Evolutionary conservation across 2,888 invertebrate genomes (phyloP).

Genomic region (Ceriagrion tenellum): DNA sequence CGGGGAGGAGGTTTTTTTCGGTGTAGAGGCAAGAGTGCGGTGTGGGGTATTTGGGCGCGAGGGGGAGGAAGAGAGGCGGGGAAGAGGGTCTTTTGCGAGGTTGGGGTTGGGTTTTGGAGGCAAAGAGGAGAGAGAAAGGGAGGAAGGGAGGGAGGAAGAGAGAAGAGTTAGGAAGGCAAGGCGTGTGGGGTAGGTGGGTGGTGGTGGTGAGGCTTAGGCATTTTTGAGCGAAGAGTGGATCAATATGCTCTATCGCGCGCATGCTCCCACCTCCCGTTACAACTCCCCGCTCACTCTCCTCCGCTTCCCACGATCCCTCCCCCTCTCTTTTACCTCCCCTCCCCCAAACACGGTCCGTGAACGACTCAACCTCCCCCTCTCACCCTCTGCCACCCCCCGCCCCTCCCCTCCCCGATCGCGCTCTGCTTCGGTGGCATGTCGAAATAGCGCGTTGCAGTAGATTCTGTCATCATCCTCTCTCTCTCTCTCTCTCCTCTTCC

Average conservation of each 20-base stretch:
- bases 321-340: neutral
- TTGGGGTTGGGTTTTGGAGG: neutral
- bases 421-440: neutral
- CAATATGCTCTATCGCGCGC: conserved; percentile 20
- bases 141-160: neutral
- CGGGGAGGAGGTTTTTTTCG: neutral
- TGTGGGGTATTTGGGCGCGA: neutral
- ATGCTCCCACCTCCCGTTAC: neutral
- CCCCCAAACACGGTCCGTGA: no score
- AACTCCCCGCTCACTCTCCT: neutral
- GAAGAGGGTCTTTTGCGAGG: neutral
- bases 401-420: neutral
- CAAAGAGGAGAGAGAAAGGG: neutral
- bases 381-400: no score
- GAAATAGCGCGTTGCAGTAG: neutral
- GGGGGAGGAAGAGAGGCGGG: neutral
- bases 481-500: neutral
- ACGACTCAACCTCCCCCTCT: no score
- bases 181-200: neutral
- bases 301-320: neutral
- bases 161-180: neutral
- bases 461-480: neutral
- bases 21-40: neutral
- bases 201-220: conserved; percentile 5
- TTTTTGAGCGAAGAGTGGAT: conserved; percentile 28